Conservation (phyloP, 2,113 vertebrate genomes). For the Atrichornis clamosus region DNA sequence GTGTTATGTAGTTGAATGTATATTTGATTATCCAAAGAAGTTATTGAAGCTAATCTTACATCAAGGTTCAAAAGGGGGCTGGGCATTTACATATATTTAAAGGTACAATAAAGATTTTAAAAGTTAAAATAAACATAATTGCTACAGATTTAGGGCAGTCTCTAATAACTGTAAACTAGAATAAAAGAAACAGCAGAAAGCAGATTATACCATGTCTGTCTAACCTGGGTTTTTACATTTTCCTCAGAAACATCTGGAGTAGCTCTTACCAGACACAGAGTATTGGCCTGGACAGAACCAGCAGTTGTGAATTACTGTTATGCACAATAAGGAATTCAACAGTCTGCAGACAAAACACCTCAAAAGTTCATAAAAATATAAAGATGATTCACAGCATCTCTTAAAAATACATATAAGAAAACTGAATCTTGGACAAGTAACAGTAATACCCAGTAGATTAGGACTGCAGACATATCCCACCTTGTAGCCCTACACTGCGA, state of each 20-base stretch:
- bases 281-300: background rate
- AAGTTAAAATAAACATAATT: background rate
- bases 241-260: background rate
- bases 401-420: background rate
- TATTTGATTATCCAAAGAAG: background rate
- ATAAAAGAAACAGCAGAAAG: background rate
- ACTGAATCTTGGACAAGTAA: background rate
- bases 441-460: background rate
- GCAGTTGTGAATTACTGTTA: accelerated
- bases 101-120: background rate
- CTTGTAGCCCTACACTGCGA: background rate
- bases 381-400: background rate
- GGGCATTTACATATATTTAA: background rate
- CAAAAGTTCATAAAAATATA: background rate
- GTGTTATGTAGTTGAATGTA: background rate
- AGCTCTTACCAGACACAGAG: background rate
- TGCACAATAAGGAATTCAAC: background rate
- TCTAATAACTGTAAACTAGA: background rate
- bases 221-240: background rate
- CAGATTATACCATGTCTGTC: background rate
- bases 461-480: background rate
- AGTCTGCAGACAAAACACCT: background rate
- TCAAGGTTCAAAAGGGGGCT: background rate
- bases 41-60: background rate
- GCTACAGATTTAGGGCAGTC: background rate